These are phyloP conservation scores for Solea solea DNA, from an alignment of 2,113 vertebrate species.

Conservation along the genomic window DNA sequence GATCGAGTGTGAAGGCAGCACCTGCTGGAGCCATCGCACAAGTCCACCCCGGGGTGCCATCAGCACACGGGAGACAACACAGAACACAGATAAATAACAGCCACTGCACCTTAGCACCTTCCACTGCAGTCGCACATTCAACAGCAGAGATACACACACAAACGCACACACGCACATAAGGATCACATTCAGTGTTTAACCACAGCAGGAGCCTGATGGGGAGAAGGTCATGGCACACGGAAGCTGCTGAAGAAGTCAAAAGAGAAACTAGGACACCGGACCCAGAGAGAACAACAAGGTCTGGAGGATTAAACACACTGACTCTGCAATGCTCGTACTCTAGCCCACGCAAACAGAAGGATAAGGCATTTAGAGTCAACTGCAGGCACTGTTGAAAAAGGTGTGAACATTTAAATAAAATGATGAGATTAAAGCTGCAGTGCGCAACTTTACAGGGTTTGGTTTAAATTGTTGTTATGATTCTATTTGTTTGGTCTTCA, in stretches of 20 bases:
- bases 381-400: constrained; percentile 12
- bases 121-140: constrained; percentile 7
- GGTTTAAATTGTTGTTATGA: too few species aligned
- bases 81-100: constrained; percentile 68
- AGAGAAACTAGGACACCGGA: constrained; percentile 23
- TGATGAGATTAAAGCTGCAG: background rate
- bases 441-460: too few species aligned
- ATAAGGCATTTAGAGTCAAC: background rate
- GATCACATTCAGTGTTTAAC: constrained; percentile 21
- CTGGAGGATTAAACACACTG: background rate
- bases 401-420: constrained; percentile 13
- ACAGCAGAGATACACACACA: constrained; percentile 12
- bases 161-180: background rate
- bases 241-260: constrained; percentile 22
- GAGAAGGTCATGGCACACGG: background rate
- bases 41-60: constrained; percentile 64
- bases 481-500: too few species aligned
- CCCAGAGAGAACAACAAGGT: background rate
- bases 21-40: constrained; percentile 62
- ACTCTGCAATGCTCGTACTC: constrained; percentile 10
- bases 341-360: background rate
- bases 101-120: constrained; percentile 29
- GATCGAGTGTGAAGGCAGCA: constrained; percentile 56
- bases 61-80: constrained; percentile 68
- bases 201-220: constrained; percentile 1